Base-by-base conservation (phyloP, 2,113 vertebrate species). In the Gadus macrocephalus region DNA sequence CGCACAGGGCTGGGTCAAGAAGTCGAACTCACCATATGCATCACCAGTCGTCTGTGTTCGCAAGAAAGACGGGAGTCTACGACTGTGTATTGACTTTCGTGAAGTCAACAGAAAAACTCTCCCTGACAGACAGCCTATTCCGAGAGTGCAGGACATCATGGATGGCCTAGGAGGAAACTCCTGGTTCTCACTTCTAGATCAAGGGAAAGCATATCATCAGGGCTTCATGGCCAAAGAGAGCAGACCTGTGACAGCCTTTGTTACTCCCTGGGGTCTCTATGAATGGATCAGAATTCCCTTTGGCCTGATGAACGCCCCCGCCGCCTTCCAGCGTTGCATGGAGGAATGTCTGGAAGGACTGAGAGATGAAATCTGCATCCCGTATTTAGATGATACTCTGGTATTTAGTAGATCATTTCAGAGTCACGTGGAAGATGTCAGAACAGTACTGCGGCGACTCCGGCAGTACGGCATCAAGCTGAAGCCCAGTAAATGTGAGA, bases 211-310 rank as follows among this genome's bases (percentile, higher is more conserved):
- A 0, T 78, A 73, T 5, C 70, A 69, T 14, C 67, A 73, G 31
- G 14, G 70, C 25, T 62, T 70, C 11, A 70, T 80, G 64, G 27
- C 17, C 1, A 20, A 71, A 5, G 55, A 55, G 2, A 74, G 74
- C 5, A 31, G 58, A 1, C 66, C 20, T 7, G 9, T 81, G 53
- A 77, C 71, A 14, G 71, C 71, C 4, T 77, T 77, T 62, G 68
- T 81, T 55, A 77, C 71, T 5, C 72, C 71, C 8, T 77, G 75
- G 79, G 68, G 71, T 1, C 25, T 71, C 0, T 77, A 72, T 20
- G 56, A 76, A 22, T 74, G 71, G 67, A 55, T 80, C 3, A 19
- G 63, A 3, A 74, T 81, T 15, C 72, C 68, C 17, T 77, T 77
- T 15, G 62, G 68, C 0, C 35, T n/a, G n/a, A n/a, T n/a, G n/a